Evolutionary conservation across 2,113 vertebrate species (phyloP).

Genomic region (Garra rufa): DNA sequence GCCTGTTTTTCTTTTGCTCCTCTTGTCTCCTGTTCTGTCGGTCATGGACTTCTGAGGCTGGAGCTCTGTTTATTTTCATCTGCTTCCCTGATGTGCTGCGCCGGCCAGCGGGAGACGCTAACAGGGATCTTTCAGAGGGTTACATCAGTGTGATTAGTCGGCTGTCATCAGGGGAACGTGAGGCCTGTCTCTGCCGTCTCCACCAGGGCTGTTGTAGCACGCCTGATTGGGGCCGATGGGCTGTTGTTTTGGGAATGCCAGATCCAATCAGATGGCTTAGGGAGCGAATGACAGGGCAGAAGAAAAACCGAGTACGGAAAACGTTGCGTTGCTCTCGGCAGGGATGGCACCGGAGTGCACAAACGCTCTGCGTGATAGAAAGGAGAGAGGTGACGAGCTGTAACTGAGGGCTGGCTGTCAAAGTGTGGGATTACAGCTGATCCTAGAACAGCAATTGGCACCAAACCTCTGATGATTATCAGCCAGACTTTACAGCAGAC

Average conservation of each 20-base stretch:
- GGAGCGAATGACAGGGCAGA: constrained; percentile 48
- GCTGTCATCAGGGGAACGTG: constrained; percentile 53
- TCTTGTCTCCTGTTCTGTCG: constrained; percentile 35
- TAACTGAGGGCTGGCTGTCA: constrained; percentile 25
- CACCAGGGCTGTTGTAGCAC: constrained; percentile 62
- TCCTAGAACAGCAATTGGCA: neutral
- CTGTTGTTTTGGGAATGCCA: constrained; percentile 57
- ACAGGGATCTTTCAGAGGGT: constrained; percentile 64
- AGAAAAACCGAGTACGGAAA: constrained; percentile 10
- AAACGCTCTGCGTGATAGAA: constrained; percentile 13
- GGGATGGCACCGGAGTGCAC: neutral
- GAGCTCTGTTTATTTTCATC: constrained; percentile 62
- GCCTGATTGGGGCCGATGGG: constrained; percentile 45
- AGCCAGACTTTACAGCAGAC: neutral
- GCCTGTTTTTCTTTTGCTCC: constrained; percentile 22
- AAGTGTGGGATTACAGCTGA: constrained; percentile 30
- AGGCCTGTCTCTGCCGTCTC: constrained; percentile 51
- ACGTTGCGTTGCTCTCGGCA: constrained; percentile 10
- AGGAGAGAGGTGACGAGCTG: constrained; percentile 13
- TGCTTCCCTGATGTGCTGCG: constrained; percentile 45
- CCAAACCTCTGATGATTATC: neutral
- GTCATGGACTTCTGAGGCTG: constrained; percentile 48
- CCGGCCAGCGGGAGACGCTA: constrained; percentile 48
- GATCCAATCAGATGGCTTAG: constrained; percentile 48
- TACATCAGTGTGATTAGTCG: constrained; percentile 68